A percentile compares a stretch with the other conserved stretches of the same genome.
Conservation (phyloP, 2,113 vertebrate genomes). For the Alaudala cheleensis region DNA sequence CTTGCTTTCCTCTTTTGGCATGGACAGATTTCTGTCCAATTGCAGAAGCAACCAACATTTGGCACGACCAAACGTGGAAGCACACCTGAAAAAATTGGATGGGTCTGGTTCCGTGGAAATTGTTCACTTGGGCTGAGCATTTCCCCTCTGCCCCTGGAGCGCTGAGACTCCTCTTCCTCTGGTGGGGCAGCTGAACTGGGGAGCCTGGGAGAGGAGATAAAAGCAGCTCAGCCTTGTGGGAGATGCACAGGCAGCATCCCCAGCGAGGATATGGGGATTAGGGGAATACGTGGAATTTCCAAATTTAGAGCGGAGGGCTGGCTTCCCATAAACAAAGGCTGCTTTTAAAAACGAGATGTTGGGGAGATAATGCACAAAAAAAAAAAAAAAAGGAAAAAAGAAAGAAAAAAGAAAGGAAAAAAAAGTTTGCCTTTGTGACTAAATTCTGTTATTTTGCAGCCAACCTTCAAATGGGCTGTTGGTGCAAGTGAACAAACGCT, state of each 20-base stretch:
- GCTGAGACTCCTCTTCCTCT: slow-evolving; percentile 22
- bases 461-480: slow-evolving; percentile 71
- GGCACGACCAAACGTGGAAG: not conserved
- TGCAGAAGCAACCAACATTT: not conserved
- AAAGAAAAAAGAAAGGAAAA: slow-evolving; percentile 47
- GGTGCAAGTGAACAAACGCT: slow-evolving; percentile 77
- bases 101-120: not conserved
- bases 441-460: slow-evolving; percentile 79
- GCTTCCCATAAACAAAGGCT: slow-evolving; percentile 84
- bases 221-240: slow-evolving; percentile 41
- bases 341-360: slow-evolving; percentile 75
- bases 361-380: slow-evolving; percentile 71
- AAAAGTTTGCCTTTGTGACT: slow-evolving; percentile 73
- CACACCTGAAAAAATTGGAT: not conserved
- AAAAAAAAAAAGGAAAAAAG: slow-evolving; percentile 45
- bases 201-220: slow-evolving; percentile 18
- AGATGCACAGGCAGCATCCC: slow-evolving; percentile 41
- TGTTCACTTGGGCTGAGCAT: not conserved
- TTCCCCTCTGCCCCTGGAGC: slow-evolving; percentile 50
- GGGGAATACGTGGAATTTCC: slow-evolving; percentile 74
- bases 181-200: not conserved
- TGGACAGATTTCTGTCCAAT: not conserved
- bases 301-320: slow-evolving; percentile 86
- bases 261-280: slow-evolving; percentile 60
- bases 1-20: not conserved